These are phyloP conservation scores for Spea bombifrons DNA, from an alignment of 2,113 vertebrate genomes.

Conservation along the genomic window DNA sequence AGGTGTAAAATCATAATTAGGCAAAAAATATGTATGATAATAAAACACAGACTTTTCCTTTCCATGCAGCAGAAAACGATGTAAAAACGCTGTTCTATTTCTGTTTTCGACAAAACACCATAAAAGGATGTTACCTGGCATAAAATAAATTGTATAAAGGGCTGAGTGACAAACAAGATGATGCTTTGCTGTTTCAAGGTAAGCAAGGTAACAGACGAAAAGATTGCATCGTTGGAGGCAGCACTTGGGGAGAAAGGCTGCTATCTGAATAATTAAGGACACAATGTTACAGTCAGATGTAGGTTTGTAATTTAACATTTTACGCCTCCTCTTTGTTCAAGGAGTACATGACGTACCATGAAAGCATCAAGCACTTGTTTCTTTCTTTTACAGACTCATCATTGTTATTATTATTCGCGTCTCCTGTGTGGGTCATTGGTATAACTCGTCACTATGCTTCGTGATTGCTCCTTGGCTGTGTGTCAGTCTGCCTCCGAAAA, in stretches of 20 bases:
- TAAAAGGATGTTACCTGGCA: conserved; percentile 2
- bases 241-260: conserved; percentile 27
- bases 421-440: conserved; percentile 26
- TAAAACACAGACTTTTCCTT: too few relatives aligned
- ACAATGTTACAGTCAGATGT: conserved; percentile 36
- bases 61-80: too few relatives aligned
- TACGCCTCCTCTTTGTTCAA: conserved; percentile 36
- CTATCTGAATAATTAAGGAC: conserved; percentile 32
- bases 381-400: not conserved
- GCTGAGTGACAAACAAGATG: not conserved
- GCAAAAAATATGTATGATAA: too few relatives aligned
- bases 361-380: conserved; percentile 23
- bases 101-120: not conserved
- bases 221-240: conserved; percentile 16
- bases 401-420: conserved; percentile 36
- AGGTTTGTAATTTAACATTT: conserved; percentile 35
- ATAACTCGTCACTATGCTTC: not conserved
- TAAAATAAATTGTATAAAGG: conserved; percentile 12
- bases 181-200: conserved; percentile 24
- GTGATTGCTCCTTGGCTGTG: conserved; percentile 21
- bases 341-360: conserved; percentile 32
- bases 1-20: too few relatives aligned
- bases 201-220: conserved; percentile 10
- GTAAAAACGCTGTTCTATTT: too few relatives aligned
- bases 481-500: conserved; percentile 25